phyloP scores from a whole-genome alignment of 1,140 invertebrate genomes.

The Phymastichus coffea region DNA sequence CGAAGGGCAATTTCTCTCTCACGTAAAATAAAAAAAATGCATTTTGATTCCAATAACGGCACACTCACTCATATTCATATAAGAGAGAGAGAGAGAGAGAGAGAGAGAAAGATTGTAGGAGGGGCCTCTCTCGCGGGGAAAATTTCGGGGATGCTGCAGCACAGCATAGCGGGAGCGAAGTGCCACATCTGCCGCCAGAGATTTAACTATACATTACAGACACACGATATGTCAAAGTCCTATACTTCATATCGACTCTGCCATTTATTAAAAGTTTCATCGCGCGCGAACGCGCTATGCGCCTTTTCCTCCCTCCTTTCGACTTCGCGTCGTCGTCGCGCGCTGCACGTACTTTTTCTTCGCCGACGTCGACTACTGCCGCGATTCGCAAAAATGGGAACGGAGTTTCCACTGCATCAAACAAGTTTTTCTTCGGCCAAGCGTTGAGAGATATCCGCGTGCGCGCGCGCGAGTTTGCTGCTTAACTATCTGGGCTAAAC shows the following conservation, averaged over 20 bases:
- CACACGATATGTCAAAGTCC: conserved; percentile 60
- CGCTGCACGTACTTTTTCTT: conserved; percentile 7
- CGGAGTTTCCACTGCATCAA: not conserved
- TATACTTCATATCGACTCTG: conserved; percentile 59
- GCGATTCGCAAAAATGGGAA: conserved; percentile 7
- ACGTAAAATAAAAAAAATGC: conserved; percentile 17
- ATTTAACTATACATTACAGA: conserved; percentile 61
- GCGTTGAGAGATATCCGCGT: too few relatives aligned
- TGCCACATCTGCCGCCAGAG: conserved; percentile 57
- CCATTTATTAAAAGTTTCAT: conserved; percentile 61
- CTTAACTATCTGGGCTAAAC: too few relatives aligned
- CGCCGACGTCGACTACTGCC: not conserved
- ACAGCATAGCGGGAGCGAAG: conserved; percentile 34
- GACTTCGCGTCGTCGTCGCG: too few relatives aligned
- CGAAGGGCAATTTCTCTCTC: too few relatives aligned
- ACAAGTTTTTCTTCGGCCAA: not conserved
- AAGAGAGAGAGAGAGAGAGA: not conserved
- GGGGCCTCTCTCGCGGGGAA: conserved; percentile 8
- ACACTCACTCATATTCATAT: not conserved
- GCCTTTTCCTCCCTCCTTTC: too few relatives aligned
- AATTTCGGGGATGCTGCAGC: conserved; percentile 37
- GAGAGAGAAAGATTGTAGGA: not conserved
- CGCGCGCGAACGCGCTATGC: conserved; percentile 37
- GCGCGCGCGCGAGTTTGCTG: too few relatives aligned
- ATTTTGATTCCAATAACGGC: conserved; percentile 10